Conservation (phyloP, 2,888 invertebrate genomes). For the Tetragonula carbonaria region DNA sequence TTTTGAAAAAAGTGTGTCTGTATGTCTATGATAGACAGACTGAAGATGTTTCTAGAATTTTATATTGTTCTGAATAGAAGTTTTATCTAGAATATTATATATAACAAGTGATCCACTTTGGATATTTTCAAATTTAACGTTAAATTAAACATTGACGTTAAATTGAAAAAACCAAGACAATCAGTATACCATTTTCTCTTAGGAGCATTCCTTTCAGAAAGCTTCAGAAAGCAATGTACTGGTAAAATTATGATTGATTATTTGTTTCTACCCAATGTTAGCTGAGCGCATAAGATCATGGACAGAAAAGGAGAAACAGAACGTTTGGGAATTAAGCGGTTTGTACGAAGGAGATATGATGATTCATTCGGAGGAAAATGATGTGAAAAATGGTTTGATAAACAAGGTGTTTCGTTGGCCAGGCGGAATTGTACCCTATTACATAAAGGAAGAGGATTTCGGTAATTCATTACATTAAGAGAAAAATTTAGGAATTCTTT, state of each 20-base stretch:
- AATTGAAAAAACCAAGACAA: not conserved
- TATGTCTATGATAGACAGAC: not conserved
- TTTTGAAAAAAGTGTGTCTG: not conserved
- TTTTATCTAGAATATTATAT: too few relatives aligned
- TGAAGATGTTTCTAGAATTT: too few relatives aligned
- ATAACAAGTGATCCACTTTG: too few relatives aligned
- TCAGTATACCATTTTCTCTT: not conserved
- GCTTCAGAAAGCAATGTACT: not conserved
- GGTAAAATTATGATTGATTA: not conserved
- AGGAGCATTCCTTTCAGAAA: not conserved
- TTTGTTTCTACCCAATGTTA: conserved; percentile 1
- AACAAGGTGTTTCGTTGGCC: conserved; percentile 85
- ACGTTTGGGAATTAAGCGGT: conserved; percentile 86
- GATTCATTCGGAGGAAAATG: conserved; percentile 80
- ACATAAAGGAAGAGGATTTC: conserved; percentile 85
- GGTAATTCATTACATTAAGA: conserved; percentile 80
- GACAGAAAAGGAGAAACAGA: conserved; percentile 84
- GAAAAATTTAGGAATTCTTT: not conserved
- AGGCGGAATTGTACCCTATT: conserved; percentile 85
- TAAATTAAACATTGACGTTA: too few relatives aligned
- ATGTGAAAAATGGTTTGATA: conserved; percentile 83
- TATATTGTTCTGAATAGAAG: too few relatives aligned
- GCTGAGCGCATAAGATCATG: conserved; percentile 82
- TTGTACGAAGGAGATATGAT: conserved; percentile 88
- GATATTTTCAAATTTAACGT: too few relatives aligned